These are phyloP conservation scores for Leucozona laternaria DNA, from an alignment of 2,888 invertebrate species.

Conservation along the genomic window DNA sequence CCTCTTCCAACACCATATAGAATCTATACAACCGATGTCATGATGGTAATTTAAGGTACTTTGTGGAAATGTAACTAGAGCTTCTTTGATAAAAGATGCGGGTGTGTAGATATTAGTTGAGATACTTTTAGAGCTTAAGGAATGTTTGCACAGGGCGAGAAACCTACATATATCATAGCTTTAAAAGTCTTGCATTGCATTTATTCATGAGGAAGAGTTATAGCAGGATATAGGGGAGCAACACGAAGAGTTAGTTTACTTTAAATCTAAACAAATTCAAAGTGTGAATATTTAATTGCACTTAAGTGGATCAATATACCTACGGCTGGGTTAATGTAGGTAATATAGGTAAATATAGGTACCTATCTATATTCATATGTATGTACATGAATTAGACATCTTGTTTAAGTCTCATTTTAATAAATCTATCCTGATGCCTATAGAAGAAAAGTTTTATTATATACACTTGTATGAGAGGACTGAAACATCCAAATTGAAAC, in stretches of 20 bases:
- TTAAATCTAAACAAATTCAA: constrained; percentile 16
- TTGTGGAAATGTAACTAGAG: constrained; percentile 59
- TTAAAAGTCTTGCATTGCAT: not conserved
- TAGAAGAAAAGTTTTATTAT: no score
- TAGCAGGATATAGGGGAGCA: not conserved
- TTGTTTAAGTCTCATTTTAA: not conserved
- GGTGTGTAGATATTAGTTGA: constrained; percentile 56
- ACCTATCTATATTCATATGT: not conserved
- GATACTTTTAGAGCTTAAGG: constrained; percentile 20
- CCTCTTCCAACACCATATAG: constrained; percentile 27
- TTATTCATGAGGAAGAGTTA: not conserved
- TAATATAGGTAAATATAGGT: no score
- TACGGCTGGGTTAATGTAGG: no score
- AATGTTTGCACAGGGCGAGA: not conserved
- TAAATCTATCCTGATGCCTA: no score
- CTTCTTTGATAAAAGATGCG: constrained; percentile 55
- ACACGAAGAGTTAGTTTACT: not conserved
- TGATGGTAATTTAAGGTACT: constrained; percentile 54
- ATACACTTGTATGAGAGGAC: no score
- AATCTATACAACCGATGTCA: constrained; percentile 36
- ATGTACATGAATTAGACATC: not conserved
- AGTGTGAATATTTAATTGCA: constrained; percentile 37
- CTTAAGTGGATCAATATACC: constrained; percentile 22
- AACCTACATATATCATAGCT: not conserved
- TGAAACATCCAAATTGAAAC: no score